Evolutionary conservation across 2,113 vertebrate species (phyloP).

Genomic region (Melanerpes formicivorus): DNA sequence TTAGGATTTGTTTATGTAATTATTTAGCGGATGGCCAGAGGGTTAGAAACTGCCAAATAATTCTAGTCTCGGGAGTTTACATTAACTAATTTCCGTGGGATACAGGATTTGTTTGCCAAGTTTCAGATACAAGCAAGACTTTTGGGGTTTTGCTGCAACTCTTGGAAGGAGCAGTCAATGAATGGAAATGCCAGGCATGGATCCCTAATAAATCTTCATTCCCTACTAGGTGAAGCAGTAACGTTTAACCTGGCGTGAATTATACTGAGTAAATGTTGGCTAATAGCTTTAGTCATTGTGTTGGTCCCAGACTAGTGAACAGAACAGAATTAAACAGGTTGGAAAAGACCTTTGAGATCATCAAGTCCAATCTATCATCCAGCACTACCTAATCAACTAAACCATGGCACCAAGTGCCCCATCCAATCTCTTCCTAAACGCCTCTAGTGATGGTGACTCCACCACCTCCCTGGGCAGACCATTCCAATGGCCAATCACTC

Average conservation of each 20-base stretch:
- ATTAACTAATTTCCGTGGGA: not conserved
- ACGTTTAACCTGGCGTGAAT: not conserved
- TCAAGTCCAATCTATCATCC: too few relatives aligned
- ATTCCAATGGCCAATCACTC: too few relatives aligned
- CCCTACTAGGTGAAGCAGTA: not conserved
- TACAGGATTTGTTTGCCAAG: not conserved
- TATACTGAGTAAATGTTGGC: not conserved
- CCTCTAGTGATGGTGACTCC: too few relatives aligned
- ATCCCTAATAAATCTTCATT: not conserved
- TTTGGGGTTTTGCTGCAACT: not conserved
- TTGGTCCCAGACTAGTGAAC: not conserved
- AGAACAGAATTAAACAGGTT: too few relatives aligned
- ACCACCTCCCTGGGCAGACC: too few relatives aligned
- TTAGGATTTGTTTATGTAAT: conserved; percentile 28
- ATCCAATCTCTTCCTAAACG: too few relatives aligned
- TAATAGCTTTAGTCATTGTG: not conserved
- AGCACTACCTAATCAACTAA: too few relatives aligned
- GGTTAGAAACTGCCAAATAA: conserved; percentile 33
- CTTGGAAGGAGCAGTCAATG: not conserved
- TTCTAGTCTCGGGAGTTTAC: conserved; percentile 2
- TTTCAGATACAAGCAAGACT: not conserved
- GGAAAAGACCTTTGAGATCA: too few relatives aligned
- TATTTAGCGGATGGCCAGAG: conserved; percentile 18
- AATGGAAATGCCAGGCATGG: not conserved
- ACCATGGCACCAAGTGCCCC: too few relatives aligned